Percentiles rank a stretch among this genome's conserved stretches.
These are phyloP conservation scores for Ophion costatus DNA, from an alignment of 2,888 invertebrate genomes.

Conservation along the genomic window DNA sequence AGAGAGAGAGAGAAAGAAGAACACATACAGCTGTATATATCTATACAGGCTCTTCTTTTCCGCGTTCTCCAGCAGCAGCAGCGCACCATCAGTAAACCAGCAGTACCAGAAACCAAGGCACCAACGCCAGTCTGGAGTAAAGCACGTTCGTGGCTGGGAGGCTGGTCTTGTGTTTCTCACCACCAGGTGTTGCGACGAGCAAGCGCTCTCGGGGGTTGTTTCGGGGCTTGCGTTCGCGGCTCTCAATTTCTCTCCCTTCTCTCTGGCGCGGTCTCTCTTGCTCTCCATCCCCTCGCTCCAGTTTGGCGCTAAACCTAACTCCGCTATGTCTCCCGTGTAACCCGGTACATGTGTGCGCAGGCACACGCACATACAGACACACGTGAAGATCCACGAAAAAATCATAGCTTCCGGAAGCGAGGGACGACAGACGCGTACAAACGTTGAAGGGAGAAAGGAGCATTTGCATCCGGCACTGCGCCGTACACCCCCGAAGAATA, in stretches of 20 bases:
- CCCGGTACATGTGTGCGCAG: conserved; percentile 14
- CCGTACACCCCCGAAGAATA: conserved; percentile 25
- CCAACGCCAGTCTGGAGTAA: conserved; percentile 77
- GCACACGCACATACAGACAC: neutral
- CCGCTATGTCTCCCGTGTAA: conserved; percentile 50
- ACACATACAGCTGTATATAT: conserved; percentile 3
- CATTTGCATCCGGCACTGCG: conserved; percentile 52
- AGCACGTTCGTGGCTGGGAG: conserved; percentile 78
- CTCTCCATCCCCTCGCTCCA: conserved; percentile 19
- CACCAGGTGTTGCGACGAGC: conserved; percentile 57
- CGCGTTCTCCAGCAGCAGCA: conserved; percentile 76
- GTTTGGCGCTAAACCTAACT: conserved; percentile 46
- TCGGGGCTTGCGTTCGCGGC: conserved; percentile 29
- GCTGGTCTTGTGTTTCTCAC: conserved; percentile 63
- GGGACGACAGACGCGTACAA: conserved; percentile 57
- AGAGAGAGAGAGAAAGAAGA: conserved; percentile 36
- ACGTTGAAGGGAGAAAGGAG: conserved; percentile 43
- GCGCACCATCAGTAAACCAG: conserved; percentile 63
- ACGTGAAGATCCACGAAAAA: conserved; percentile 23
- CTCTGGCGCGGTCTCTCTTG: conserved; percentile 49
- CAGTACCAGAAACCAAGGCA: conserved; percentile 58
- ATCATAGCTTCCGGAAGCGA: conserved; percentile 53
- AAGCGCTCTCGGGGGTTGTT: conserved; percentile 63
- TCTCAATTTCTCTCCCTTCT: conserved; percentile 42
- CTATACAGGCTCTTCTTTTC: conserved; percentile 73